Evolutionary conservation across 2,888 invertebrate species (phyloP).

Genomic region (Mesodorylaimus sp.): DNA sequence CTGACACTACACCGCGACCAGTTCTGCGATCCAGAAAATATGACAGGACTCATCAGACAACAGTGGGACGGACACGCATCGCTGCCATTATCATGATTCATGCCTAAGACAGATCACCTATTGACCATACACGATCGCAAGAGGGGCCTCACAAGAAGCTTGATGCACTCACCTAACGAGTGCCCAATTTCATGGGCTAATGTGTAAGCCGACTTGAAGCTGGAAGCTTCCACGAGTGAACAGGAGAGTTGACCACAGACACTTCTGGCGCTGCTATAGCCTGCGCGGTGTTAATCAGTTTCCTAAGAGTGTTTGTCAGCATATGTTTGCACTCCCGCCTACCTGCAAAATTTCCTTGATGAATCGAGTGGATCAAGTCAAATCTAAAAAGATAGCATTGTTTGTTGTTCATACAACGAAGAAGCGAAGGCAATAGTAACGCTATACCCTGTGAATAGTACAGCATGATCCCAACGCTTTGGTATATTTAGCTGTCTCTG

Average conservation of each 20-base stretch:
- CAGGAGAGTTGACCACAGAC: constrained; percentile 9
- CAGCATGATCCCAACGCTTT: constrained; percentile 1
- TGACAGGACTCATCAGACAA: constrained; percentile 10
- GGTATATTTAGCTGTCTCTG: not conserved
- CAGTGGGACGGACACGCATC: constrained; percentile 5
- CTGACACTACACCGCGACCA: constrained; percentile 6
- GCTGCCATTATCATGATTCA: constrained; percentile 6
- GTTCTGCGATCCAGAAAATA: constrained; percentile 4
- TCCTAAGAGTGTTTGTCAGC: no score
- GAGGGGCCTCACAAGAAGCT: not conserved
- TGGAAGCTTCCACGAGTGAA: constrained; percentile 9
- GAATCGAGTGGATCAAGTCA: not conserved
- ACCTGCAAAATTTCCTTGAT: no score
- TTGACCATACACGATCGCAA: not conserved
- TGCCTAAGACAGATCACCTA: constrained; percentile 2
- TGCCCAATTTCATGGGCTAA: constrained; percentile 10
- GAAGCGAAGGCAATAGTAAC: no score
- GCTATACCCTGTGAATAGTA: constrained; percentile 5
- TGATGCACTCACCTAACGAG: constrained; percentile 1
- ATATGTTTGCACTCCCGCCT: no score
- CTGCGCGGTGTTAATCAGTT: no score
- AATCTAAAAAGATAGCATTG: no score
- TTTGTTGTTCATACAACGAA: no score
- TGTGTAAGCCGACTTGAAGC: constrained; percentile 10
- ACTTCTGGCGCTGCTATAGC: constrained; percentile 6